Percentiles rank a stretch among this genome's conserved stretches.
phyloP scores from a whole-genome alignment of 1,140 invertebrate genomes.

The Daktulosphaira vitifoliae region DNA sequence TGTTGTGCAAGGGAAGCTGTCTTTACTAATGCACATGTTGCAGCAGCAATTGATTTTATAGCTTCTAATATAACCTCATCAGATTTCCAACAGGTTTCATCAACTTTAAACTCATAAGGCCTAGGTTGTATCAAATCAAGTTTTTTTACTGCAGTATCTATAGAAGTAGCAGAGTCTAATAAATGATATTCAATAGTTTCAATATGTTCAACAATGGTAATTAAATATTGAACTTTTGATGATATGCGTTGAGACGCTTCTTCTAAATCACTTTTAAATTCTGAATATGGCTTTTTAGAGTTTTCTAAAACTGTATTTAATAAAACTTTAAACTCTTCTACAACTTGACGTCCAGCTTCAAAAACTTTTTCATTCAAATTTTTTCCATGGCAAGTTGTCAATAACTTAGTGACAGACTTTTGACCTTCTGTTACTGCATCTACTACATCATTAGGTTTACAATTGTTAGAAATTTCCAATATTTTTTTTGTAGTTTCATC shows the following conservation, averaged over 20 bases:
- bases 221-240: constrained; percentile 80
- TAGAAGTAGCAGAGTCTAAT: constrained; percentile 94
- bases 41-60: constrained; percentile 93
- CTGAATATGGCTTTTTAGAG: constrained; percentile 48
- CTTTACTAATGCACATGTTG: constrained; percentile 90
- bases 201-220: constrained; percentile 77
- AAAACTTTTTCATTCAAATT: constrained; percentile 67
- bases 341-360: constrained; percentile 75
- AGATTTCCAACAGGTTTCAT: constrained; percentile 83
- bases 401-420: constrained; percentile 88
- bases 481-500: constrained; percentile 89
- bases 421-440: constrained; percentile 92
- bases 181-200: constrained; percentile 97
- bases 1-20: constrained; percentile 92
- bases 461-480: constrained; percentile 86
- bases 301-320: constrained; percentile 72
- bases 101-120: constrained; percentile 62
- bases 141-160: constrained; percentile 96
- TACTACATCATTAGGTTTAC: constrained; percentile 92
- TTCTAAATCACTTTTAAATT: constrained; percentile 55
- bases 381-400: constrained; percentile 73
- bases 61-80: constrained; percentile 99
- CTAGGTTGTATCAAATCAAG: constrained; percentile 84
- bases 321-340: constrained; percentile 76
- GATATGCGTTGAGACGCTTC: constrained; percentile 76